phyloP scores from a whole-genome alignment of 2,113 vertebrate species.

The Sminthopsis crassicaudata region DNA sequence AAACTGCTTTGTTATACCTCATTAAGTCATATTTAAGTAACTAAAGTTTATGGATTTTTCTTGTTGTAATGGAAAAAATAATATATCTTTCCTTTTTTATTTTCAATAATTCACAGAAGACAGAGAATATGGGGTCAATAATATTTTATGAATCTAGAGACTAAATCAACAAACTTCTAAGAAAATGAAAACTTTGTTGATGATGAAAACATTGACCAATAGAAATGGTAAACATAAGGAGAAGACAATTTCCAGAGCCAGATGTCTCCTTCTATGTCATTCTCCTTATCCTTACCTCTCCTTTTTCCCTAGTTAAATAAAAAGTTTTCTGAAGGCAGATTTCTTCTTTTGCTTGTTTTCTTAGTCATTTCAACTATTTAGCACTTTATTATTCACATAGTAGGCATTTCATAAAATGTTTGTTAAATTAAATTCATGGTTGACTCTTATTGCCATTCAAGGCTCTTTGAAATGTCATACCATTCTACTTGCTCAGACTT shows the following conservation, averaged over 20 bases:
- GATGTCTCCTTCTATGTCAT: background rate
- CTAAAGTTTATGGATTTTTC: slow-evolving; percentile 57
- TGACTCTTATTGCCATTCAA: background rate
- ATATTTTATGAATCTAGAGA: background rate
- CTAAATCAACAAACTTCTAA: background rate
- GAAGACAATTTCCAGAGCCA: background rate
- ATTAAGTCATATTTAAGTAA: slow-evolving; percentile 44
- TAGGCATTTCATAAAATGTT: background rate
- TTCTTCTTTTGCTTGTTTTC: background rate
- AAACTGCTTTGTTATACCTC: slow-evolving; percentile 45
- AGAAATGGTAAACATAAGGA: background rate
- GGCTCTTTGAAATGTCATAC: background rate
- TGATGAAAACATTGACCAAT: background rate
- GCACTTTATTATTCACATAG: background rate
- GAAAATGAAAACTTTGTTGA: background rate
- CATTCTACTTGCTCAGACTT: background rate
- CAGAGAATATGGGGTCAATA: background rate
- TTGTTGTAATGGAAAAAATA: slow-evolving; percentile 17
- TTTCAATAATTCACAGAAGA: background rate
- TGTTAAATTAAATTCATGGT: background rate
- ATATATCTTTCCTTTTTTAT: background rate
- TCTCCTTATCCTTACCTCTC: background rate
- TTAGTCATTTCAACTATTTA: background rate
- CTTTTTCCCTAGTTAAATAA: background rate
- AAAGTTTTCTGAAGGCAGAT: background rate